phyloP scores from a whole-genome alignment of 2,888 invertebrate genomes.

The Camponotus fellah region DNA sequence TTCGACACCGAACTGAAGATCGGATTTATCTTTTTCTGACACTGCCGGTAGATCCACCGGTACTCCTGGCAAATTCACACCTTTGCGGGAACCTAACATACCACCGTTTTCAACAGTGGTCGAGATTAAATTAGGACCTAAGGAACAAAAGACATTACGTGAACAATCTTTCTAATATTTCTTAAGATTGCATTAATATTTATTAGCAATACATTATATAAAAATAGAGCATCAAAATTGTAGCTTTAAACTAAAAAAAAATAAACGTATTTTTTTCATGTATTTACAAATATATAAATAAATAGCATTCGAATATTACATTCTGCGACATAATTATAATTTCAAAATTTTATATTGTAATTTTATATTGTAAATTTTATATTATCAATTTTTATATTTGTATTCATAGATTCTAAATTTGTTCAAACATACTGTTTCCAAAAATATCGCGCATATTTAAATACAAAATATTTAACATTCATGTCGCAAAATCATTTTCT shows the following conservation, averaged over 20 bases:
- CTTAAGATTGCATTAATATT: neutral
- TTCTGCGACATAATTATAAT: neutral
- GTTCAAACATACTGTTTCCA: neutral
- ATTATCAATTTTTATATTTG: neutral
- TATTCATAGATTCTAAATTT: neutral
- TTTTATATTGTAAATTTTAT: neutral
- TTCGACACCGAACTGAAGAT: slow-evolving; percentile 96
- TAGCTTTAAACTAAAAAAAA: neutral
- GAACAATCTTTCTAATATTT: neutral
- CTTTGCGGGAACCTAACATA: slow-evolving; percentile 96
- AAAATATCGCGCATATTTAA: neutral
- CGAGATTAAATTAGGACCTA: slow-evolving; percentile 87
- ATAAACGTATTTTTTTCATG: neutral
- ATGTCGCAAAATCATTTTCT: too few relatives aligned
- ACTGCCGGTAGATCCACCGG: slow-evolving; percentile 98
- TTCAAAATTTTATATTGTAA: neutral
- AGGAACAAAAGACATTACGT: neutral
- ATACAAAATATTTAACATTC: neutral
- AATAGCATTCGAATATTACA: neutral
- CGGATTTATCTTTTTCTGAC: slow-evolving; percentile 98
- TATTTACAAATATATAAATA: neutral
- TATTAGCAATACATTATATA: neutral
- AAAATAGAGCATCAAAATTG: neutral
- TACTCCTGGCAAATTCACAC: slow-evolving; percentile 98
- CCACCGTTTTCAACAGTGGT: slow-evolving; percentile 99